Percentiles rank a stretch among this genome's conserved stretches.
These are phyloP conservation scores for Garrulus glandarius DNA, from an alignment of 2,797 vertebrate species.

Conservation along the genomic window DNA sequence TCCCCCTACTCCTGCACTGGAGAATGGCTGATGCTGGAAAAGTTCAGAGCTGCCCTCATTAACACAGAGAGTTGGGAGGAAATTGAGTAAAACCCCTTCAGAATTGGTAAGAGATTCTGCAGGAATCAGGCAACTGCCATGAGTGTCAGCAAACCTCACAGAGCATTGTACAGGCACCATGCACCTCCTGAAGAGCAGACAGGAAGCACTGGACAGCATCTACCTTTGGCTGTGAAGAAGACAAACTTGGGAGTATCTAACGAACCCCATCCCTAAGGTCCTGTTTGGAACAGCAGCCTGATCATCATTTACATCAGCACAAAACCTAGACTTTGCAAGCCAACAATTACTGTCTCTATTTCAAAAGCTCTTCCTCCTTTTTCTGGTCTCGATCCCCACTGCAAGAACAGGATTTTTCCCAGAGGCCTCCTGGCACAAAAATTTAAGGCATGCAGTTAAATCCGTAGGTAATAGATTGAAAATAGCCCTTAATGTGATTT, in stretches of 20 bases:
- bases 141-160: neutral
- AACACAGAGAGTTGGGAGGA: neutral
- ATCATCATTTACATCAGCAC: neutral
- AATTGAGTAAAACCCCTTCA: neutral
- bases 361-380: neutral
- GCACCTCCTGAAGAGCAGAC: neutral
- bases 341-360: neutral
- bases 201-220: neutral
- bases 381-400: neutral
- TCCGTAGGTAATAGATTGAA: neutral
- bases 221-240: neutral
- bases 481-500: neutral
- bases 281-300: neutral
- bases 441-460: conserved; percentile 4
- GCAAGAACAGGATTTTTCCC: neutral
- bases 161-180: neutral
- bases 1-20: neutral
- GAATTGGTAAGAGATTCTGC: neutral
- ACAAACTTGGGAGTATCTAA: neutral
- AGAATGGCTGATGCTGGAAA: neutral
- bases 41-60: neutral
- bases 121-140: fast-evolving
- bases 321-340: neutral
- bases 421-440: neutral
- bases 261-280: neutral